Percentiles rank a stretch among this genome's conserved stretches.
phyloP scores from a whole-genome alignment of 2,888 invertebrate species.

The Mythimna loreyi region DNA sequence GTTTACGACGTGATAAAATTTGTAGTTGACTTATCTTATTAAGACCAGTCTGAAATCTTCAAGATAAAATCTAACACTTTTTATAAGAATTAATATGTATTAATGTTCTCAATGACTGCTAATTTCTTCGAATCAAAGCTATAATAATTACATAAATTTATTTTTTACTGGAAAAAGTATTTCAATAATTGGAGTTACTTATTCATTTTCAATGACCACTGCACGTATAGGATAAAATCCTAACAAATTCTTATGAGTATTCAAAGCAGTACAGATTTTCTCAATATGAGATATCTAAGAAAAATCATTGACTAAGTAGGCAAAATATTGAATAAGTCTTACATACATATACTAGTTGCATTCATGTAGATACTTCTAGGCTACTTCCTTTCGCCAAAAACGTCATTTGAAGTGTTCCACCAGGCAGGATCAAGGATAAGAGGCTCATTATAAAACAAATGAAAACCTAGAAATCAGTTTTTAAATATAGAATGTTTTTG shows the following conservation, averaged over 20 bases:
- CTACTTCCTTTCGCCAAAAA: no score
- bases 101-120: neutral
- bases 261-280: no score
- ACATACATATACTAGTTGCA: neutral
- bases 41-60: slow-evolving; percentile 20
- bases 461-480: neutral
- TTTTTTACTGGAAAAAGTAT: no score
- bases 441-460: neutral
- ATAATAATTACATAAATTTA: neutral
- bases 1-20: slow-evolving; percentile 40
- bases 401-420: neutral
- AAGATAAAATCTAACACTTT: slow-evolving; percentile 1
- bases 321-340: neutral
- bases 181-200: no score
- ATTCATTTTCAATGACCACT: no score
- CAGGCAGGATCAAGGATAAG: neutral
- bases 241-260: no score
- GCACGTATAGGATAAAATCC: no score
- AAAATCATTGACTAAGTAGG: neutral
- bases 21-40: slow-evolving; percentile 20
- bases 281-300: neutral
- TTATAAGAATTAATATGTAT: neutral
- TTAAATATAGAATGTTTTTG: neutral
- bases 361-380: neutral
- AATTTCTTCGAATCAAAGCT: neutral